Conservation (phyloP, 1,140 invertebrate species). For the Leptonema lineaticorne region DNA sequence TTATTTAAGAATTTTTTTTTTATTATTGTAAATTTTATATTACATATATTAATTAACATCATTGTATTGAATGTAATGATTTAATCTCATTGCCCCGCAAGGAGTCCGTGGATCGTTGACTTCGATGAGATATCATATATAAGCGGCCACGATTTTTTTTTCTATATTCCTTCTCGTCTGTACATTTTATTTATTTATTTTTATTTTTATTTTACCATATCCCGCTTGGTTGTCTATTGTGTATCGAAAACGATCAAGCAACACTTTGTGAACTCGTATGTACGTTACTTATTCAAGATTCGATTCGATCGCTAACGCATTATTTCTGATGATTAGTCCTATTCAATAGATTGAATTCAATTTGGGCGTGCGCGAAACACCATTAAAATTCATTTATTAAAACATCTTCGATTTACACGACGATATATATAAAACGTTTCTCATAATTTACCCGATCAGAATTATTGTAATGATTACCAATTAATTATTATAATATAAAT, state of each 20-base stretch:
- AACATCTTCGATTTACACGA: too few relatives aligned
- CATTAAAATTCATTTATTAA: background rate
- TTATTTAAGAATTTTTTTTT: background rate
- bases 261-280: background rate
- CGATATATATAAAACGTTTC: too few relatives aligned
- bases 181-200: background rate
- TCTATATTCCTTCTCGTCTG: background rate
- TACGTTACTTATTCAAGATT: background rate
- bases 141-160: too few relatives aligned
- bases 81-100: background rate
- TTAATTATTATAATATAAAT: too few relatives aligned
- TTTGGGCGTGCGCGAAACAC: background rate
- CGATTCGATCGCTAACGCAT: background rate
- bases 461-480: too few relatives aligned
- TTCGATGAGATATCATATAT: constrained; percentile 3
- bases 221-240: background rate
- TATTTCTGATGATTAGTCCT: background rate
- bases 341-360: background rate
- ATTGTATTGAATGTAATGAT: constrained; percentile 8
- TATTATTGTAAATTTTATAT: background rate
- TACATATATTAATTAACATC: constrained; percentile 7
- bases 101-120: background rate
- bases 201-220: background rate
- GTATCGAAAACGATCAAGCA: background rate
- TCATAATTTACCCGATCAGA: too few relatives aligned